These are phyloP conservation scores for Heliopora coerulea DNA, from an alignment of 92 coral and sea anemone species.

Conservation along the genomic window DNA sequence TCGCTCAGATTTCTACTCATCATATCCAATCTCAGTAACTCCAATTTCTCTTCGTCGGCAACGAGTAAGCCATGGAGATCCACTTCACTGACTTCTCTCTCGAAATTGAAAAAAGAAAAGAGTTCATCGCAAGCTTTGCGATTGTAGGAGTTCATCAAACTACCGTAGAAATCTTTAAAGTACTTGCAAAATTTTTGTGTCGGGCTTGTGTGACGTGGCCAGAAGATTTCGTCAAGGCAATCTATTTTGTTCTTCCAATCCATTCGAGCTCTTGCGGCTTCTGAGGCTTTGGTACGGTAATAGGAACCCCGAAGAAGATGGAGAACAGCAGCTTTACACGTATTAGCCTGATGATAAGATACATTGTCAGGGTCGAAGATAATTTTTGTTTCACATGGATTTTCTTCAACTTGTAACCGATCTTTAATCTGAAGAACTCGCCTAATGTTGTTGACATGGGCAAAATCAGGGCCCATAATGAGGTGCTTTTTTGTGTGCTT, in stretches of 20 bases:
- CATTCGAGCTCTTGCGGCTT: slow-evolving; percentile 29
- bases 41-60: slow-evolving; percentile 37
- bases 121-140: slow-evolving; percentile 45
- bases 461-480: slow-evolving; percentile 46
- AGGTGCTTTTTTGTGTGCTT: slow-evolving; percentile 5
- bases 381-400: neutral
- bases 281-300: slow-evolving; percentile 54
- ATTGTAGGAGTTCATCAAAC: slow-evolving; percentile 40
- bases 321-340: slow-evolving; percentile 14
- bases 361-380: neutral
- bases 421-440: slow-evolving; percentile 38
- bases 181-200: slow-evolving; percentile 28
- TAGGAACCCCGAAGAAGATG: slow-evolving; percentile 39
- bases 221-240: slow-evolving; percentile 3
- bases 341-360: neutral
- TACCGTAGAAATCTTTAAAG: slow-evolving; percentile 45
- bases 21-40: slow-evolving; percentile 25
- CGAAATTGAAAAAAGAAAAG: slow-evolving; percentile 48
- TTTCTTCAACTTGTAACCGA: slow-evolving; percentile 10
- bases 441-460: slow-evolving; percentile 48
- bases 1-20: slow-evolving; percentile 6
- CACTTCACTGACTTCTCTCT: slow-evolving; percentile 49
- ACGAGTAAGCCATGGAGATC: slow-evolving; percentile 65
- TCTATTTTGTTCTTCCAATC: slow-evolving; percentile 48
- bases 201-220: neutral